phyloP scores from a whole-genome alignment of 92 coral and sea anemone genomes.

The Ricordea florida region DNA sequence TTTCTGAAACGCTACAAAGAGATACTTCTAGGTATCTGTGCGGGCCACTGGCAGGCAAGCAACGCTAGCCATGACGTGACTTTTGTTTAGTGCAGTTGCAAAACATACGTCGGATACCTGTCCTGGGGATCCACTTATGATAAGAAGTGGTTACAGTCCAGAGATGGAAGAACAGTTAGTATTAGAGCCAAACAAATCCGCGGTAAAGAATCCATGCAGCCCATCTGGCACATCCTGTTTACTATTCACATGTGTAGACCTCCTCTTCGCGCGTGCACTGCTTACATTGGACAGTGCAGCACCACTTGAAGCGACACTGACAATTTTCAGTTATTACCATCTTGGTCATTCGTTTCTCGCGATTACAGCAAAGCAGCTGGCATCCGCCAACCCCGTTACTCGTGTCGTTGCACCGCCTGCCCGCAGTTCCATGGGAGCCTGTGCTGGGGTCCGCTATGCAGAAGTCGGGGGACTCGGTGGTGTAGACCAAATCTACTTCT shows the following conservation, averaged over 20 bases:
- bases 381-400: slow-evolving; percentile 91
- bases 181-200: slow-evolving; percentile 2
- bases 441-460: slow-evolving; percentile 66
- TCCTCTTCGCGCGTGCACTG: slow-evolving; percentile 54
- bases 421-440: slow-evolving; percentile 90
- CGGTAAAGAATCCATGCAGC: background rate
- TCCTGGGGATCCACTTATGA: slow-evolving; percentile 28
- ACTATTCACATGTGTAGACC: slow-evolving; percentile 63
- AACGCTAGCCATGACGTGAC: slow-evolving; percentile 14
- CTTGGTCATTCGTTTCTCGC: slow-evolving; percentile 48
- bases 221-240: background rate
- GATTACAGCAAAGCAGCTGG: slow-evolving; percentile 81
- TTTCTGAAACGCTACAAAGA: no score
- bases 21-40: no score
- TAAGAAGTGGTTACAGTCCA: slow-evolving; percentile 15
- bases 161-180: background rate
- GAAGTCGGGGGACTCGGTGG: slow-evolving; percentile 87
- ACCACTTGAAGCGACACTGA: slow-evolving; percentile 88
- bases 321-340: slow-evolving; percentile 56
- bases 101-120: slow-evolving; percentile 15
- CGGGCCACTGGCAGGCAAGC: no score
- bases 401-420: slow-evolving; percentile 81
- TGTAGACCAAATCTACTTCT: slow-evolving; percentile 86
- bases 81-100: slow-evolving; percentile 28
- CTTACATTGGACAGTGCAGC: slow-evolving; percentile 86